Percentiles rank a stretch among this genome's conserved stretches.
phyloP scores from a whole-genome alignment of 2,113 vertebrate species.

The Rhagologus leucostigma region DNA sequence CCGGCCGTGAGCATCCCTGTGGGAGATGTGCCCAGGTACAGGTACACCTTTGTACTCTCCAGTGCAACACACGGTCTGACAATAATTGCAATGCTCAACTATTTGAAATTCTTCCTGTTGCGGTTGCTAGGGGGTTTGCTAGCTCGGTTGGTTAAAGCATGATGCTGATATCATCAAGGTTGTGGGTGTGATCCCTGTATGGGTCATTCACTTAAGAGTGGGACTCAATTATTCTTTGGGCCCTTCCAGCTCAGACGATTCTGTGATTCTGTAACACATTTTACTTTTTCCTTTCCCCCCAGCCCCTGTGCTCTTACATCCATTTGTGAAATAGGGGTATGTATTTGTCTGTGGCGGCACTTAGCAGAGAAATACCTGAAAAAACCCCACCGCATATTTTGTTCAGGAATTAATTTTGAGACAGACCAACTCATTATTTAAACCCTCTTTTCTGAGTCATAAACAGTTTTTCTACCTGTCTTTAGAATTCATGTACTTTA shows the following conservation, averaged over 20 bases:
- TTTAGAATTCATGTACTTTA: background rate
- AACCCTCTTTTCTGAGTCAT: background rate
- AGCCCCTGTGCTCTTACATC: background rate
- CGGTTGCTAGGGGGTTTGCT: background rate
- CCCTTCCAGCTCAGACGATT: background rate
- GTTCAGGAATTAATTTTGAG: background rate
- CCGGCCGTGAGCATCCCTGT: fast-evolving
- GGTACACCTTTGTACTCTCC: background rate
- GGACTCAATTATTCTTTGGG: background rate
- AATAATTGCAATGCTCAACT: background rate
- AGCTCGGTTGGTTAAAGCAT: background rate
- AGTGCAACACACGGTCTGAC: background rate
- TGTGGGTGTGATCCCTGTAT: background rate
- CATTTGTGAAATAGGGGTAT: background rate
- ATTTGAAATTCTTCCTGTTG: background rate
- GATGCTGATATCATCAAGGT: background rate
- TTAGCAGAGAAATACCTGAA: background rate
- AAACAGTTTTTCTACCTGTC: background rate
- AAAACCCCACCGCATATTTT: background rate
- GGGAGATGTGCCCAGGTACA: background rate
- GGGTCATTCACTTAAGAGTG: background rate
- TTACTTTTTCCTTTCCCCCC: background rate
- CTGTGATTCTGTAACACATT: background rate
- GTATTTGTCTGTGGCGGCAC: background rate
- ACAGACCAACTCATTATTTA: background rate